A percentile compares a stretch with the other conserved stretches of the same genome.
Evolutionary conservation across 2,888 invertebrate species (phyloP).

Genomic region (Dolichopus griseipennis): DNA sequence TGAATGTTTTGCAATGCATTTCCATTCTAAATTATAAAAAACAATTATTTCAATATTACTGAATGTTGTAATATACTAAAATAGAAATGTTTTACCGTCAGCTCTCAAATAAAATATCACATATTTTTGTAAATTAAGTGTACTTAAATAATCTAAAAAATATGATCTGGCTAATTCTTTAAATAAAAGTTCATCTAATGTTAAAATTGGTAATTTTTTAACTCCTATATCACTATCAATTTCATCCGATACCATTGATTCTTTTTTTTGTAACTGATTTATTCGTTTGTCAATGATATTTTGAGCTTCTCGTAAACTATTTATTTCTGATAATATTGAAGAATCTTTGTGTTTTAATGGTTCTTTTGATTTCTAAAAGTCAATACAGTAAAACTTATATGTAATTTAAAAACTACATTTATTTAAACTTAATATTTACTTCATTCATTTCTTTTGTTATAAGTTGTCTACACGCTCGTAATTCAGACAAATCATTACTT

Average conservation of each 20-base stretch:
- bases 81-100: conserved; percentile 19
- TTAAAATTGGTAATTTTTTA: conserved; percentile 23
- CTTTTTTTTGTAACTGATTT: conserved; percentile 22
- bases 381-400: too few relatives aligned
- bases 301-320: conserved; percentile 25
- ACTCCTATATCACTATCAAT: conserved; percentile 11
- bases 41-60: background rate
- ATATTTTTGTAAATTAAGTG: conserved; percentile 26
- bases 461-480: conserved; percentile 24
- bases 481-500: conserved; percentile 24
- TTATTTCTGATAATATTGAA: conserved; percentile 21
- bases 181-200: conserved; percentile 26
- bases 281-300: conserved; percentile 26
- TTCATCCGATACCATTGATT: conserved; percentile 13
- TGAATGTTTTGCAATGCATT: conserved; percentile 19
- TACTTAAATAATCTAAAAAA: conserved; percentile 26
- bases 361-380: conserved; percentile 7
- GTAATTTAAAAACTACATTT: background rate
- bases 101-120: conserved; percentile 27
- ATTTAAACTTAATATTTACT: conserved; percentile 13
- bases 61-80: background rate
- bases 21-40: conserved; percentile 24
- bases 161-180: conserved; percentile 26
- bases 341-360: conserved; percentile 23
- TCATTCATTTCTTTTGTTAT: conserved; percentile 27